phyloP scores from a whole-genome alignment of 2,797 vertebrate species.

The Pseudochirops cupreus region DNA sequence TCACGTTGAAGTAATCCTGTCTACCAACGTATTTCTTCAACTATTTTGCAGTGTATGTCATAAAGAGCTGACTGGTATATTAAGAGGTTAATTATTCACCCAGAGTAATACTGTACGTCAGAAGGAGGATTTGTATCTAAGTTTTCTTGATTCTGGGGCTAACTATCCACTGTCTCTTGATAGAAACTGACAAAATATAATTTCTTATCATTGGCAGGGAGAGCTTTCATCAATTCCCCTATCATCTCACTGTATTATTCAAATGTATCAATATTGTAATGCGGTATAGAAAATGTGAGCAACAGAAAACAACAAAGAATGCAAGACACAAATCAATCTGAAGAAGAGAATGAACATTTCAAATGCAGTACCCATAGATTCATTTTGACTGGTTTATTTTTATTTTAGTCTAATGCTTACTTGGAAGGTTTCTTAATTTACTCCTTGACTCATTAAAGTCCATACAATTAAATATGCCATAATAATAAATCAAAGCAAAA shows the following conservation, averaged over 20 bases:
- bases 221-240: neutral
- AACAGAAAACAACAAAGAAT: neutral
- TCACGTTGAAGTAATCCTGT: neutral
- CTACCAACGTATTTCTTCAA: neutral
- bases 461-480: neutral
- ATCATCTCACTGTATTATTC: neutral
- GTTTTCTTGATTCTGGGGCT: neutral
- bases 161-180: neutral
- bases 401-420: conserved; percentile 5
- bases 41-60: neutral
- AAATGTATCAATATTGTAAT: neutral
- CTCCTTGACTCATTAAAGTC: neutral
- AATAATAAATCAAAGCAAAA: conserved; percentile 14
- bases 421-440: neutral
- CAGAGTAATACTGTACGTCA: neutral
- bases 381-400: neutral
- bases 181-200: neutral
- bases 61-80: neutral
- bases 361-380: neutral
- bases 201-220: neutral
- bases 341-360: neutral
- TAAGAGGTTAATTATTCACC: neutral
- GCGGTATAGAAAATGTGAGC: neutral
- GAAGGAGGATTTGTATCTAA: neutral
- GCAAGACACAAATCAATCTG: neutral